phyloP scores from a whole-genome alignment of 2,113 vertebrate species.

The Thymallus thymallus region DNA sequence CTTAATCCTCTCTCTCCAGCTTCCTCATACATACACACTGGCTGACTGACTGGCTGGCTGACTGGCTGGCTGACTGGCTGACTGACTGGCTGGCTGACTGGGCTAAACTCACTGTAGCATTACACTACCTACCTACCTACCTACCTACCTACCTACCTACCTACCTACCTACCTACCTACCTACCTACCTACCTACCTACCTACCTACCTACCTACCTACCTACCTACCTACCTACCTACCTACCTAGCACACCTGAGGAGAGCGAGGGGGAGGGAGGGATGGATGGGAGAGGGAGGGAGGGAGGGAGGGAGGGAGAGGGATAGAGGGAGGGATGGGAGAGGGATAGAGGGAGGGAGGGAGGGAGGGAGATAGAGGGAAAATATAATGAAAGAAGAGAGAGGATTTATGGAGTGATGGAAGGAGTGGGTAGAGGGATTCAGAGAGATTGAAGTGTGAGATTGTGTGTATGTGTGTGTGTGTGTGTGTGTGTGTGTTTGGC shows the following conservation, averaged over 20 bases:
- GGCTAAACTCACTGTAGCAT: background rate
- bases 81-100: no score
- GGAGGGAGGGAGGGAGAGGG: constrained; percentile 21
- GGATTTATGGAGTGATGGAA: background rate
- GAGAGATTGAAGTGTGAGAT: background rate
- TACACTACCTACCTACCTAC: background rate
- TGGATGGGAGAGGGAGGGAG: constrained; percentile 35
- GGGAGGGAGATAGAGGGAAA: constrained; percentile 11
- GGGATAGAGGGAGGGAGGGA: constrained; percentile 37
- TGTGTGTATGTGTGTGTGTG: constrained; percentile 3
- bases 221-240: background rate
- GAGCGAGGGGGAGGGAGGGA: constrained; percentile 17
- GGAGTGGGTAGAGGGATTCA: constrained; percentile 18
- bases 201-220: background rate
- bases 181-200: background rate
- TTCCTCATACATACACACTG: constrained; percentile 17
- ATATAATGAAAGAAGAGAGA: background rate
- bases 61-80: background rate
- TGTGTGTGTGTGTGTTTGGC: constrained; percentile 39
- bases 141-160: no score
- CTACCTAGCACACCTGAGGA: constrained; percentile 18
- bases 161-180: no score
- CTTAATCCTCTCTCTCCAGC: constrained; percentile 56
- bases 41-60: no score
- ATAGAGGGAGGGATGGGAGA: constrained; percentile 38